A percentile compares a stretch with the other conserved stretches of the same genome.
Evolutionary conservation across 2,113 vertebrate species (phyloP).

Genomic region (Callipepla californica): DNA sequence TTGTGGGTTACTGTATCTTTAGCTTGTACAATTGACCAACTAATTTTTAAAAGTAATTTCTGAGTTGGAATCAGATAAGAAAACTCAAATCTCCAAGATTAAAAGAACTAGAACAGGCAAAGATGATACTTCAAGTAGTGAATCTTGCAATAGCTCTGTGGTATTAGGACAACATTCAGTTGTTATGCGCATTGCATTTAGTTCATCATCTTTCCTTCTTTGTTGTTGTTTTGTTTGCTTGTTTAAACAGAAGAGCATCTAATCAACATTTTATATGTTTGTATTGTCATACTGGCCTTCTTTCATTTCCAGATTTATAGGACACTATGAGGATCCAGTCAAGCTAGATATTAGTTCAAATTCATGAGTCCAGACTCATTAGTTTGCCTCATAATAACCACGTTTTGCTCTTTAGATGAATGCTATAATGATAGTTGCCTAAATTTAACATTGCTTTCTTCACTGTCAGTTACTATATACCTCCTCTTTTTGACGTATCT

Average conservation of each 20-base stretch:
- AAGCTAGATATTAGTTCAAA: slow-evolving; percentile 44
- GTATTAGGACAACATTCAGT: not conserved
- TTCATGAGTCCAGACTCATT: slow-evolving; percentile 24
- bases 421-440: slow-evolving; percentile 6
- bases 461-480: slow-evolving; percentile 42
- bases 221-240: not conserved
- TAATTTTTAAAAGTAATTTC: not conserved
- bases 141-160: not conserved
- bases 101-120: not conserved
- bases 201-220: not conserved
- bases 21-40: not conserved
- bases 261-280: not conserved
- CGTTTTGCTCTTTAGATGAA: slow-evolving; percentile 6
- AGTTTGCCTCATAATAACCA: slow-evolving; percentile 44
- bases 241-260: not conserved
- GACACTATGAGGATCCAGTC: not conserved
- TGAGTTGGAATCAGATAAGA: not conserved
- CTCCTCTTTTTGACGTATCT: slow-evolving; percentile 6
- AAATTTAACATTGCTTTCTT: slow-evolving; percentile 52
- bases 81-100: not conserved
- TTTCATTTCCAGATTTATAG: slow-evolving; percentile 2
- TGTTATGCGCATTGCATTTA: not conserved
- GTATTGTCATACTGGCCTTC: slow-evolving; percentile 1
- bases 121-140: not conserved
- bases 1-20: not conserved